These are phyloP conservation scores for Apistogramma diplotaenia DNA, from an alignment of 2,113 vertebrate species.

Conservation along the genomic window DNA sequence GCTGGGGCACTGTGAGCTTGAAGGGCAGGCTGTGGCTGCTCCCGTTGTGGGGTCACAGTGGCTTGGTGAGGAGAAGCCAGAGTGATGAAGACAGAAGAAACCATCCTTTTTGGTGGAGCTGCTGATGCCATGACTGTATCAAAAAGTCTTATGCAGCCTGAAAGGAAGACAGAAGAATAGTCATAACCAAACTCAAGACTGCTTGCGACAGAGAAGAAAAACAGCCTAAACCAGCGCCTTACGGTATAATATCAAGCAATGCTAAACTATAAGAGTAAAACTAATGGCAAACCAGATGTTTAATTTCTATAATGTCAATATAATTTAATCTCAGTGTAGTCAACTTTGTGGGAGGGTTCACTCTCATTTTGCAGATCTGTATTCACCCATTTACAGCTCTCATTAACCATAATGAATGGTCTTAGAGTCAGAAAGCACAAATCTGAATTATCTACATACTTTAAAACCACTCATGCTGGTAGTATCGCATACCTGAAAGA, in stretches of 20 bases:
- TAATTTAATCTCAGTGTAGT: slow-evolving; percentile 2
- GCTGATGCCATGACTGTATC: slow-evolving; percentile 71
- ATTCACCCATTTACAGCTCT: slow-evolving; percentile 25
- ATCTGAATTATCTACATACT: slow-evolving; percentile 30
- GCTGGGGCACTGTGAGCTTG: slow-evolving; percentile 41
- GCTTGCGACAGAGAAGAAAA: neutral
- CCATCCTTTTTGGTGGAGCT: slow-evolving; percentile 81
- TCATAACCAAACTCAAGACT: neutral
- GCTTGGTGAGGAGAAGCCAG: slow-evolving; percentile 79
- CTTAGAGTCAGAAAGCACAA: slow-evolving; percentile 26
- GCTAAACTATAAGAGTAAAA: neutral
- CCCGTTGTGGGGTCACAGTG: slow-evolving; percentile 53
- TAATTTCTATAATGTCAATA: neutral
- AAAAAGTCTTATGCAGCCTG: slow-evolving; percentile 9
- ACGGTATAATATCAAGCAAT: neutral
- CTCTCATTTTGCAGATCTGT: slow-evolving; percentile 9
- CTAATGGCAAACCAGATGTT: neutral
- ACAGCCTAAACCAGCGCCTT: neutral
- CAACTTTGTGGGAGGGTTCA: neutral
- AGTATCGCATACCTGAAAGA: slow-evolving; percentile 64
- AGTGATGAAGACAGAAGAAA: slow-evolving; percentile 91
- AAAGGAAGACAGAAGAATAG: slow-evolving; percentile 7
- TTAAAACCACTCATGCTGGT: slow-evolving; percentile 17
- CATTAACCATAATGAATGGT: slow-evolving; percentile 43
- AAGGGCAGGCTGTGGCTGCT: slow-evolving; percentile 54